Conservation (phyloP, 2,113 vertebrate species). For the Oreochromis aureus region DNA sequence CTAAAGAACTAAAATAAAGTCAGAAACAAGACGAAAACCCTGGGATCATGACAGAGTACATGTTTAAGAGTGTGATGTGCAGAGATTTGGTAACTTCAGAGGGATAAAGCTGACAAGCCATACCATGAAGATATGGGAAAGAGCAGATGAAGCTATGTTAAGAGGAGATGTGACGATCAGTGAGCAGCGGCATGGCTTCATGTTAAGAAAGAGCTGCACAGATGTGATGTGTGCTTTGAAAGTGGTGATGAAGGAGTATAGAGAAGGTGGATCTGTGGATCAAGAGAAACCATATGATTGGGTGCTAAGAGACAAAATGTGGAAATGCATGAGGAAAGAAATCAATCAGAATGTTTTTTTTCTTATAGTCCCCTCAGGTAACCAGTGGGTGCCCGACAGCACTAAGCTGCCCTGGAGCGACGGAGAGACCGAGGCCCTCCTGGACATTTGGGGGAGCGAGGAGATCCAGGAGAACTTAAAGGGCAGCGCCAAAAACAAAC, state of each 20-base stretch:
- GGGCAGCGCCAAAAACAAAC: constrained; percentile 65
- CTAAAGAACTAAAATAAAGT: too few species aligned
- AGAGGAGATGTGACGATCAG: too few species aligned
- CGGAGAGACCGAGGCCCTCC: constrained; percentile 59
- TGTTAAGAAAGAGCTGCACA: neutral
- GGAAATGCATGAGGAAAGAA: neutral
- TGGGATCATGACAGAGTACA: too few species aligned
- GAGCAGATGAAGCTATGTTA: too few species aligned
- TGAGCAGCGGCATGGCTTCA: too few species aligned
- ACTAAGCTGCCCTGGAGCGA: constrained; percentile 65
- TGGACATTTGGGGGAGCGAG: constrained; percentile 67
- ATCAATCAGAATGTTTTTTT: neutral
- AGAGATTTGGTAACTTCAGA: too few species aligned
- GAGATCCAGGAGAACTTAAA: constrained; percentile 63
- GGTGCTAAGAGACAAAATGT: neutral
- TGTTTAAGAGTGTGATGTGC: too few species aligned
- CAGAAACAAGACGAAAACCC: too few species aligned
- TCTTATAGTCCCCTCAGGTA: neutral
- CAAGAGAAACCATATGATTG: neutral
- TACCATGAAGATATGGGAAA: too few species aligned
- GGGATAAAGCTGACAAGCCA: too few species aligned
- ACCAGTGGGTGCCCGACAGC: constrained; percentile 39
- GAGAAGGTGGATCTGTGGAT: neutral
- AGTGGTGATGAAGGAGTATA: neutral
- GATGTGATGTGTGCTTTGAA: neutral